Base-by-base conservation (phyloP, 2,797 vertebrate species). In the Eleutherodactylus coqui region DNA sequence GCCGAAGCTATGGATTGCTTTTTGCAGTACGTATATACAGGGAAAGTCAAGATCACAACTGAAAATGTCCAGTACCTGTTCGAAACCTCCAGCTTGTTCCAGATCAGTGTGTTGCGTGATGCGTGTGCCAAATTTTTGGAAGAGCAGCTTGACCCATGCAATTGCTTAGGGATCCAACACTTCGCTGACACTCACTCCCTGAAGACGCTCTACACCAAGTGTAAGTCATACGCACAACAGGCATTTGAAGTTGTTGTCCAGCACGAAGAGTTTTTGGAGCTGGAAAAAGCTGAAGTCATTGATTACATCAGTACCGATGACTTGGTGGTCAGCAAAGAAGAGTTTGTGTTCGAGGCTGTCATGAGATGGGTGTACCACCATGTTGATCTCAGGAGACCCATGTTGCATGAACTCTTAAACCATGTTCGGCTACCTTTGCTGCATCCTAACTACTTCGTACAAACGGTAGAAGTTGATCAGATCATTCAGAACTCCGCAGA, bases 381-480 rank as follows among this genome's bases (percentile, higher is more conserved):
- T 0, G 91, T 97, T 24, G 97, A 98, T 70, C 90, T 94, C 73
- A 94, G 98, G 62, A 95, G 93, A 84, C 96, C 97, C 0, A 90
- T 97, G 89, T 92, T 99, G 32, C 97, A 97, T 38, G 96, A 96
- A 75, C 93, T 99, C 67, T 94, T 99, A 77, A 97, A 96, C 0
- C 97, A 99, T 0, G 97, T 99, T 86, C 96, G 98, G 79, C 93
- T 99, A 85, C 98, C 98, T 0, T 93, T 99, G 45, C 89, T 99
- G 87, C 98, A 99, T 91, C 98, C 98, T 75, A 99, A 98, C 94
- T 99, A 99, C 93, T 99, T 99, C 75, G 97, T 99, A 88, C 98
- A 99, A 92, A 99, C 97, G 3, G 98, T 99, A 91, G 98, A 99
- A 88, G 97, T 98, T 85, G 97, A 99, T 92, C 95, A 96, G 88